A percentile compares a stretch with the other conserved stretches of the same genome.
Conservation (phyloP, 2,888 invertebrate species). For the Blera fallax region DNA sequence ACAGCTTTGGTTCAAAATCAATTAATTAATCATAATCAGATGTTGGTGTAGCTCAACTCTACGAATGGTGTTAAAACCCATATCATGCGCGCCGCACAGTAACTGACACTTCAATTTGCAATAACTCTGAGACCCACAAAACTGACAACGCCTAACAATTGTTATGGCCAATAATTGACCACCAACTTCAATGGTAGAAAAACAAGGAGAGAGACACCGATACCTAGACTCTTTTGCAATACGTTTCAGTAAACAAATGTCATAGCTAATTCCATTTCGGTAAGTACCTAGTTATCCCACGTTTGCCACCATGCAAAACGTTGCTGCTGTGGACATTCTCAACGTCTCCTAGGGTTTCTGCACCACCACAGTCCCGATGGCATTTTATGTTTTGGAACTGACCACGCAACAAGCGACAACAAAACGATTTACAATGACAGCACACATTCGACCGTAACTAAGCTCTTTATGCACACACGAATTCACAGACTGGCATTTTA, state of each 20-base stretch:
- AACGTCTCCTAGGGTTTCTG: slow-evolving; percentile 28
- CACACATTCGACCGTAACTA: slow-evolving; percentile 40
- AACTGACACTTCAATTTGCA: slow-evolving; percentile 72
- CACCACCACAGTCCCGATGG: slow-evolving; percentile 24
- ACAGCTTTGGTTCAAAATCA: slow-evolving; percentile 56
- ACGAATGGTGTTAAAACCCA: slow-evolving; percentile 63
- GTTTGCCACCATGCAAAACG: slow-evolving; percentile 40
- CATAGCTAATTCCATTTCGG: slow-evolving; percentile 68
- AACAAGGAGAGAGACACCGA: neutral
- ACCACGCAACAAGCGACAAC: slow-evolving; percentile 69
- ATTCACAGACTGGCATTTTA: slow-evolving; percentile 17
- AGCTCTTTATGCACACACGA: slow-evolving; percentile 16
- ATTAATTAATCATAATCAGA: slow-evolving; percentile 72
- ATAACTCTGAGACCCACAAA: slow-evolving; percentile 57
- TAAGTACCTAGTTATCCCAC: slow-evolving; percentile 72
- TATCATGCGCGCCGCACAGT: slow-evolving; percentile 53
- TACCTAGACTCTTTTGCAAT: slow-evolving; percentile 5
- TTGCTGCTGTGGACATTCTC: slow-evolving; percentile 28
- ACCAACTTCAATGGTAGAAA: slow-evolving; percentile 26
- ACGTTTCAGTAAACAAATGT: slow-evolving; percentile 65
- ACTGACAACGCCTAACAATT: slow-evolving; percentile 68
- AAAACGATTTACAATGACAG: slow-evolving; percentile 70
- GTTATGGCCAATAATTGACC: slow-evolving; percentile 66
- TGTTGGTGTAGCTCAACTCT: slow-evolving; percentile 16
- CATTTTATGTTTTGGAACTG: slow-evolving; percentile 54